Evolutionary conservation across 2,888 invertebrate genomes (phyloP).

Genomic region (Electrophaes corylata): DNA sequence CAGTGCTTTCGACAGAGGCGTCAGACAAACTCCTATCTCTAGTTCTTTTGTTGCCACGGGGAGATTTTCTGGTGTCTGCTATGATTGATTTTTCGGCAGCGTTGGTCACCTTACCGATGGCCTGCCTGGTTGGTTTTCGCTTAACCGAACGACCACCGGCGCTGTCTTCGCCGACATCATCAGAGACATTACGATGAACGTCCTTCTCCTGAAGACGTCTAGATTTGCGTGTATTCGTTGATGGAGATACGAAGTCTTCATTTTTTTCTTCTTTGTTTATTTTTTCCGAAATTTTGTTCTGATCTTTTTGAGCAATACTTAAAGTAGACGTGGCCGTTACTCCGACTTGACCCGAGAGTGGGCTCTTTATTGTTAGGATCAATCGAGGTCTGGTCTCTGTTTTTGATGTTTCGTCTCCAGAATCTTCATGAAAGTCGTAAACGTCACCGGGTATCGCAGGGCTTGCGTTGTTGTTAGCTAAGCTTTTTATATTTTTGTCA

Average conservation of each 20-base stretch:
- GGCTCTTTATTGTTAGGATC: slow-evolving; percentile 92
- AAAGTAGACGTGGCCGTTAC: slow-evolving; percentile 71
- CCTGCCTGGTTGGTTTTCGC: slow-evolving; percentile 84
- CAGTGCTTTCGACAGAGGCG: slow-evolving; percentile 86
- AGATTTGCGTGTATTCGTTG: slow-evolving; percentile 90
- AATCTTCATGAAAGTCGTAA: slow-evolving; percentile 96
- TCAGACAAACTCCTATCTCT: slow-evolving; percentile 87
- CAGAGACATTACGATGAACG: slow-evolving; percentile 89
- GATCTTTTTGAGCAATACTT: slow-evolving; percentile 69
- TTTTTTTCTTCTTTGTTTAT: slow-evolving; percentile 72
- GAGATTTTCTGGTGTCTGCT: slow-evolving; percentile 84
- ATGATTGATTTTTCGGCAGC: slow-evolving; percentile 53
- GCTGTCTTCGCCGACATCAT: slow-evolving; percentile 94
- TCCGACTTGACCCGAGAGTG: slow-evolving; percentile 76
- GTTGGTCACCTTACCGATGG: slow-evolving; percentile 57
- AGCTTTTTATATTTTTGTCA: slow-evolving; percentile 79
- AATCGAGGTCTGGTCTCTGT: slow-evolving; percentile 87
- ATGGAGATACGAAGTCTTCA: slow-evolving; percentile 87
- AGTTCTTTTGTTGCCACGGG: slow-evolving; percentile 85
- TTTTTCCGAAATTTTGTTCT: slow-evolving; percentile 62
- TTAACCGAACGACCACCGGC: slow-evolving; percentile 54
- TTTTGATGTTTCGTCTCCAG: slow-evolving; percentile 89
- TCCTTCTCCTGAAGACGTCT: slow-evolving; percentile 91
- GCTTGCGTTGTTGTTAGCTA: slow-evolving; percentile 79
- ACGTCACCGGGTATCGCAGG: slow-evolving; percentile 88